Conservation (phyloP, 2,888 invertebrate species). For the Trachelus iudaicus region DNA sequence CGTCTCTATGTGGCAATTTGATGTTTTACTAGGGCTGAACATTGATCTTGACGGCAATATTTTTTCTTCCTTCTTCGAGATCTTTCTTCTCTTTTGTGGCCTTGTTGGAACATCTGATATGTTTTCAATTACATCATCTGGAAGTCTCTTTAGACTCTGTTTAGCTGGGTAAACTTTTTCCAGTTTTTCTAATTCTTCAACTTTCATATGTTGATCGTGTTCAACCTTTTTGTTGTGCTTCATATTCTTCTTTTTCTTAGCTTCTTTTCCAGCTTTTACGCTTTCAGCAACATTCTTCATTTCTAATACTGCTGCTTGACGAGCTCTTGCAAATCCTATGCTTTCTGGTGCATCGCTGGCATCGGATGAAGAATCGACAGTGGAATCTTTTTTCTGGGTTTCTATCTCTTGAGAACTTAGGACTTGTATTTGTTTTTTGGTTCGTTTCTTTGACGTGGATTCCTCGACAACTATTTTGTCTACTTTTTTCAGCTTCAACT, state of each 20-base stretch:
- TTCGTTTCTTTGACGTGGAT: neutral
- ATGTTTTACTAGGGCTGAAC: constrained; percentile 20
- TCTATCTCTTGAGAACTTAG: neutral
- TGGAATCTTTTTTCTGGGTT: neutral
- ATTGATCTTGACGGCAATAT: constrained; percentile 31
- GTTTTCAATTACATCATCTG: constrained; percentile 43
- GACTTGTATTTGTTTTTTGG: neutral
- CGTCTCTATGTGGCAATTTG: constrained; percentile 15
- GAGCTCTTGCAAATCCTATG: constrained; percentile 24
- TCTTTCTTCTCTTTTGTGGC: constrained; percentile 28
- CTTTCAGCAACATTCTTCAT: constrained; percentile 17
- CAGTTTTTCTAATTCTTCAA: neutral
- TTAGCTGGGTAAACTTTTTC: neutral
- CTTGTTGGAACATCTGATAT: constrained; percentile 36
- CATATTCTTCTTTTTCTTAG: constrained; percentile 22
- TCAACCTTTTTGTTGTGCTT: constrained; percentile 18
- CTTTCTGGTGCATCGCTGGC: constrained; percentile 20
- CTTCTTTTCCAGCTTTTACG: constrained; percentile 18
- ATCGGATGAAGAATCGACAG: neutral
- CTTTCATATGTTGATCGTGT: constrained; percentile 1
- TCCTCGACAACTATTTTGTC: neutral
- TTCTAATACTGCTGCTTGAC: constrained; percentile 10
- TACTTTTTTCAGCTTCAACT: constrained; percentile 6
- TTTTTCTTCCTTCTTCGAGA: constrained; percentile 26
- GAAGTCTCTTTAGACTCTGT: constrained; percentile 41